These are phyloP conservation scores for Pontoporia blainvillei DNA, from an alignment of 2,113 vertebrate species.

Conservation along the genomic window DNA sequence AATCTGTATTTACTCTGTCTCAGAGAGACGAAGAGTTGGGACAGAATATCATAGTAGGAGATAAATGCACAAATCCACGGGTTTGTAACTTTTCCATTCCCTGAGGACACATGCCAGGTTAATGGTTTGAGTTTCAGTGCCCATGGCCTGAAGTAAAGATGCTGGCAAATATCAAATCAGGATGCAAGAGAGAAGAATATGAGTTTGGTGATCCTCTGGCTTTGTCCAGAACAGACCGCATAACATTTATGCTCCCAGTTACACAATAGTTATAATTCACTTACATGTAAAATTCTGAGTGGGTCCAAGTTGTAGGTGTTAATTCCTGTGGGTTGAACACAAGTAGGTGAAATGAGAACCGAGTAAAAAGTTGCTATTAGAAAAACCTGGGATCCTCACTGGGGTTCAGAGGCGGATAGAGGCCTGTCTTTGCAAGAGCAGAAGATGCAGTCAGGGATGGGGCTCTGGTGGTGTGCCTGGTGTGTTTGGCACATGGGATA, in stretches of 20 bases:
- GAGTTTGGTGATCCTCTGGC: not conserved
- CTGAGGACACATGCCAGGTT: accelerated
- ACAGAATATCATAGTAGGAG: not conserved
- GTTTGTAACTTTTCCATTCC: not conserved
- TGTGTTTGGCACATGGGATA: not conserved
- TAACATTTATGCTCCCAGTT: not conserved
- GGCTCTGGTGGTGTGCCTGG: not conserved
- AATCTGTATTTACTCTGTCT: not conserved
- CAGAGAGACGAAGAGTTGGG: not conserved
- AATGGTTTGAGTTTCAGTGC: not conserved
- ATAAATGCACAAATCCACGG: not conserved
- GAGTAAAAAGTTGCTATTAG: not conserved
- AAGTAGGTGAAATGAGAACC: not conserved
- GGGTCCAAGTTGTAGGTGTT: not conserved
- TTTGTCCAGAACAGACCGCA: not conserved
- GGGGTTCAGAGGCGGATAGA: not conserved
- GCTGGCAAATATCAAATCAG: not conserved
- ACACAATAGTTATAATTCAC: not conserved
- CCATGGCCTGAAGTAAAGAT: not conserved
- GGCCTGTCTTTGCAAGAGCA: not conserved
- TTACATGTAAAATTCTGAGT: not conserved
- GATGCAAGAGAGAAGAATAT: not conserved
- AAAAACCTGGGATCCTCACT: not conserved
- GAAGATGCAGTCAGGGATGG: not conserved
- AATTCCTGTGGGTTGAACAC: not conserved